phyloP scores from a whole-genome alignment of 1,140 invertebrate species.

The Habropoda laboriosa region DNA sequence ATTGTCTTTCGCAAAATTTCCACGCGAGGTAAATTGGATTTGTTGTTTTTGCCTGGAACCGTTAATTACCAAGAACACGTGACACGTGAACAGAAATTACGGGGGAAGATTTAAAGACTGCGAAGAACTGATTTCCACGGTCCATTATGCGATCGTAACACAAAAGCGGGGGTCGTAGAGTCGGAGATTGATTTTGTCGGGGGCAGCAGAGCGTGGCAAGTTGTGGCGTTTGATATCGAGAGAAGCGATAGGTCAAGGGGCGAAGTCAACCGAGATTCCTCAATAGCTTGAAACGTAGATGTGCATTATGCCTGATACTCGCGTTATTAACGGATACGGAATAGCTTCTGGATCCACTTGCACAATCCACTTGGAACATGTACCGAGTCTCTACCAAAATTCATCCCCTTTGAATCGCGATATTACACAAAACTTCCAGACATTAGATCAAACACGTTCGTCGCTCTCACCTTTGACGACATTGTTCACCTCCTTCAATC shows the following conservation, averaged over 20 bases:
- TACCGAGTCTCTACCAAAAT: no score
- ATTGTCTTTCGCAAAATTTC: no score
- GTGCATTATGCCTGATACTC: slow-evolving; percentile 63
- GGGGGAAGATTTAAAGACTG: no score
- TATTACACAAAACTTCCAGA: no score
- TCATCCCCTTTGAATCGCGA: no score
- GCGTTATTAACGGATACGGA: neutral
- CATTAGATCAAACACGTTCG: no score
- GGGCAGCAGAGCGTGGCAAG: slow-evolving; percentile 47
- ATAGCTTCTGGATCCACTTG: neutral
- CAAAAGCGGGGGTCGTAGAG: neutral
- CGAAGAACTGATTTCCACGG: slow-evolving; percentile 13
- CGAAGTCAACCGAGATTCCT: slow-evolving; percentile 58
- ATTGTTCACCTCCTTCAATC: no score
- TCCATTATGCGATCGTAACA: slow-evolving; percentile 19
- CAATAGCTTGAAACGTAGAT: slow-evolving; percentile 35
- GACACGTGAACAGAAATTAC: neutral
- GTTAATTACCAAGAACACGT: neutral
- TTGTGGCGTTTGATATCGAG: slow-evolving; percentile 56
- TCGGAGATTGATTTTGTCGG: slow-evolving; percentile 48
- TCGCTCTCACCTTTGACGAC: no score
- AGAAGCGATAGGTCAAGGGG: slow-evolving; percentile 55
- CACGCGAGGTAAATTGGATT: no score
- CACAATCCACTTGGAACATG: no score
- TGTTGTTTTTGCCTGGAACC: neutral